Percentiles rank a stretch among this genome's conserved stretches.
These are phyloP conservation scores for Ochotona princeps DNA, from an alignment of 2,113 vertebrate species.

Conservation along the genomic window DNA sequence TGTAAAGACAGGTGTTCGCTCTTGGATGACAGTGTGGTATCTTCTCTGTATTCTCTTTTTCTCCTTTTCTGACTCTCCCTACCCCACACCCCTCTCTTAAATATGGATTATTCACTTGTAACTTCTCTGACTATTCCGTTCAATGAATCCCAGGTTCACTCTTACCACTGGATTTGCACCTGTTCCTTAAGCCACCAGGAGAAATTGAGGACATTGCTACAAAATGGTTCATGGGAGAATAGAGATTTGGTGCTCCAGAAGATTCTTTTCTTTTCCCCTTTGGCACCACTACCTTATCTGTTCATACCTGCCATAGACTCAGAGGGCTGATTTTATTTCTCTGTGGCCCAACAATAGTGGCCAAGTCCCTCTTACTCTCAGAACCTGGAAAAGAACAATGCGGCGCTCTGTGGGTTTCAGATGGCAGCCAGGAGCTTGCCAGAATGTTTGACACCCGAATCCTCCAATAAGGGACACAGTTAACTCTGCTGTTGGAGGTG, in stretches of 20 bases:
- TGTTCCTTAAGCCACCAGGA: slow-evolving; percentile 30
- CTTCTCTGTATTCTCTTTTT: slow-evolving; percentile 36
- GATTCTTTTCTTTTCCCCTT: neutral
- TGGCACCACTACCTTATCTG: slow-evolving; percentile 54
- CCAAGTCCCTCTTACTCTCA: slow-evolving; percentile 5
- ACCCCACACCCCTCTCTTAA: slow-evolving; percentile 61
- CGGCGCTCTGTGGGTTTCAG: slow-evolving; percentile 58
- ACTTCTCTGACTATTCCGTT: slow-evolving; percentile 78
- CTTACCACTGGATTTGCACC: slow-evolving; percentile 58
- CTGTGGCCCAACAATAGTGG: neutral
- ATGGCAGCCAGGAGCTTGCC: slow-evolving; percentile 66
- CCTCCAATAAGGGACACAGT: slow-evolving; percentile 53
- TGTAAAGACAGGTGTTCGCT: slow-evolving; percentile 72
- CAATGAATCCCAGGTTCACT: slow-evolving; percentile 43
- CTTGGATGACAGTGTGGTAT: slow-evolving; percentile 72
- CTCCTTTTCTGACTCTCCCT: too few species aligned
- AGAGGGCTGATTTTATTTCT: slow-evolving; percentile 53
- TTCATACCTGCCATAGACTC: neutral
- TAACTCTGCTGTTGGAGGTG: slow-evolving; percentile 61
- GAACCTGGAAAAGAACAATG: slow-evolving; percentile 58
- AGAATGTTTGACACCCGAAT: slow-evolving; percentile 65
- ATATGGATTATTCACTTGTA: slow-evolving; percentile 72
- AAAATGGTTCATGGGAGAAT: neutral
- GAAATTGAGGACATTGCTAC: slow-evolving; percentile 44
- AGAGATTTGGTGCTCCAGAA: slow-evolving; percentile 30